Percentiles rank a stretch among this genome's conserved stretches.
phyloP scores from a whole-genome alignment of 2,888 invertebrate species.

The Polydrusus cervinus region DNA sequence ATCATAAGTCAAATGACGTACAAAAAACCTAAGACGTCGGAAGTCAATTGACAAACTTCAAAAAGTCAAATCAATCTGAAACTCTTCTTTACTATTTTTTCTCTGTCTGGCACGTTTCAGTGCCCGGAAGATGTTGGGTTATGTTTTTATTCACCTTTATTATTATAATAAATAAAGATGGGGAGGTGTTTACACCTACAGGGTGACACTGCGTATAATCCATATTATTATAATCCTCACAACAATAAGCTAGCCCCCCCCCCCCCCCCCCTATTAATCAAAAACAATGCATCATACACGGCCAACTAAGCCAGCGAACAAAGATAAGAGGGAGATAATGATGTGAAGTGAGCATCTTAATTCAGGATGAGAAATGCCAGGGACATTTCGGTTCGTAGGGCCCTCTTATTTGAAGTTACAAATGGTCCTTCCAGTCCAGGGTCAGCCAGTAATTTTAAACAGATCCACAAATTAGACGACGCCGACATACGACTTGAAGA shows the following conservation, averaged over 20 bases:
- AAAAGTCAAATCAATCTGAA: too few species aligned
- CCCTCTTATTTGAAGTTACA: slow-evolving; percentile 48
- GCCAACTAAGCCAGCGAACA: slow-evolving; percentile 29
- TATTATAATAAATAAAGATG: too few species aligned
- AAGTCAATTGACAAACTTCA: too few species aligned
- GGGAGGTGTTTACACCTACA: too few species aligned
- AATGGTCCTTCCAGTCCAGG: slow-evolving; percentile 53
- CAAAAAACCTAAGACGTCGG: too few species aligned
- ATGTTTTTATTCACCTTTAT: too few species aligned
- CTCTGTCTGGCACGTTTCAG: too few species aligned
- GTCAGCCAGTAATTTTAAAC: slow-evolving; percentile 55
- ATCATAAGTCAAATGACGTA: too few species aligned
- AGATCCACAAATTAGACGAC: slow-evolving; percentile 55
- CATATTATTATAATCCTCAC: background rate
- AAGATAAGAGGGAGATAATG: slow-evolving; percentile 54
- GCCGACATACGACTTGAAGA: slow-evolving; percentile 45
- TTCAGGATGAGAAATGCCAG: slow-evolving; percentile 55
- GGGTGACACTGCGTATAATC: too few species aligned
- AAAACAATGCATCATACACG: slow-evolving; percentile 41
- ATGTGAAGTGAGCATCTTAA: slow-evolving; percentile 55
- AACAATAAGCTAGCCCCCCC: background rate
- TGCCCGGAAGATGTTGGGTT: too few species aligned
- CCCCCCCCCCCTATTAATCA: too few species aligned
- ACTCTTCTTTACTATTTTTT: too few species aligned
- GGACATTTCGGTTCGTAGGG: slow-evolving; percentile 36